These are phyloP conservation scores for Drosophila ohnishii DNA, from an alignment of 1,140 invertebrate species.

Conservation along the genomic window DNA sequence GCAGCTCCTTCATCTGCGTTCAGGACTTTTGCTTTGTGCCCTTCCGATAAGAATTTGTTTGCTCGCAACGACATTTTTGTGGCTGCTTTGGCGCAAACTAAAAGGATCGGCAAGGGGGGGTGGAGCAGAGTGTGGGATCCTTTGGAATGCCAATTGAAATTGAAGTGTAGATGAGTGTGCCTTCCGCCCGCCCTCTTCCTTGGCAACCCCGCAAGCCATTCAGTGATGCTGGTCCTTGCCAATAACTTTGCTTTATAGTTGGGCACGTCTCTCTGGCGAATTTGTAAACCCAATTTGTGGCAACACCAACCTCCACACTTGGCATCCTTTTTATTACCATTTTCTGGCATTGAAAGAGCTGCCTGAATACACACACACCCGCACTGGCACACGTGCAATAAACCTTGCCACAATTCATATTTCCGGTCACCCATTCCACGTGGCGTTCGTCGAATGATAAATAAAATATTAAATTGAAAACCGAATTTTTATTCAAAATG, in stretches of 20 bases:
- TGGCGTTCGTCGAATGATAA: constrained; percentile 30
- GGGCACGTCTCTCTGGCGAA: constrained; percentile 57
- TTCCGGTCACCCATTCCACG: constrained; percentile 39
- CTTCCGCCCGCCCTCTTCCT: not conserved
- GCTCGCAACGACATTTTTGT: constrained; percentile 70
- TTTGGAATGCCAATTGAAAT: constrained; percentile 75
- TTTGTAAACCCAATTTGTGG: constrained; percentile 72
- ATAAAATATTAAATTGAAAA: constrained; percentile 62
- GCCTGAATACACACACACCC: constrained; percentile 17
- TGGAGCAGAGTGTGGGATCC: constrained; percentile 2
- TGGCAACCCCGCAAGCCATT: constrained; percentile 7
- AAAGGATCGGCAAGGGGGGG: constrained; percentile 7
- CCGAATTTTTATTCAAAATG: constrained; percentile 51
- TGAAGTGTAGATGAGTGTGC: constrained; percentile 70
- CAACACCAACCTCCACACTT: constrained; percentile 28
- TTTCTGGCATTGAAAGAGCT: constrained; percentile 58
- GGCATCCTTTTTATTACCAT: constrained; percentile 49
- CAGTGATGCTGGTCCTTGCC: constrained; percentile 28
- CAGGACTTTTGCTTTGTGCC: constrained; percentile 60
- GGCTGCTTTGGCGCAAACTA: constrained; percentile 56
- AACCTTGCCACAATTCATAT: constrained; percentile 47
- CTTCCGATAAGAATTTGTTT: constrained; percentile 77
- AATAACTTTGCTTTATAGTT: constrained; percentile 68
- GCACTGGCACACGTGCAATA: constrained; percentile 19
- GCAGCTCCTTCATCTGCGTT: constrained; percentile 31